These are phyloP conservation scores for Tetranychus truncatus DNA, from an alignment of 2,888 invertebrate genomes.

Conservation along the genomic window DNA sequence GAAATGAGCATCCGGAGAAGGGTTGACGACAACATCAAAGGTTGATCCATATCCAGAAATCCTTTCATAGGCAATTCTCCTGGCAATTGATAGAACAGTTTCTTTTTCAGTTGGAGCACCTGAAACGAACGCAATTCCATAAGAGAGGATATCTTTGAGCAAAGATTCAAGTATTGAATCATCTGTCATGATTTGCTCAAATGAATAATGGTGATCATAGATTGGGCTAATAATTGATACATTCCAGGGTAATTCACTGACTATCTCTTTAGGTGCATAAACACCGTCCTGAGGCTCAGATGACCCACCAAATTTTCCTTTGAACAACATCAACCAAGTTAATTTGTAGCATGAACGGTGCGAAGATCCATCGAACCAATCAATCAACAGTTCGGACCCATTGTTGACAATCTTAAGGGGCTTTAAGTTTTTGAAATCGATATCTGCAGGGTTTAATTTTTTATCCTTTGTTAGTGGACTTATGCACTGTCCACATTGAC, in stretches of 20 bases:
- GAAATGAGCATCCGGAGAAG: conserved; percentile 30
- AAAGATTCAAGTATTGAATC: background rate
- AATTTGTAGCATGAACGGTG: conserved; percentile 4
- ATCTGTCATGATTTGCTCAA: conserved; percentile 5
- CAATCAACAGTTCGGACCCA: background rate
- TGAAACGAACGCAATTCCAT: conserved; percentile 10
- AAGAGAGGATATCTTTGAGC: background rate
- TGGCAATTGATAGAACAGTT: conserved; percentile 3
- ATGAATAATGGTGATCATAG: background rate
- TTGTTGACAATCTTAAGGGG: background rate
- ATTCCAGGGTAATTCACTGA: background rate
- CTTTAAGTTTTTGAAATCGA: background rate
- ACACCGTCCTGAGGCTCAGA: conserved; percentile 10
- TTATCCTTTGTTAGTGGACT: conserved; percentile 24
- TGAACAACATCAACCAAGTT: conserved; percentile 4
- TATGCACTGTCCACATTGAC: conserved; percentile 21
- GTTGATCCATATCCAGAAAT: conserved; percentile 24
- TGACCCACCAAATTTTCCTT: background rate
- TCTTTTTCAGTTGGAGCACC: conserved; percentile 10
- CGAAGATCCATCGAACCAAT: background rate
- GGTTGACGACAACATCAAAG: conserved; percentile 31
- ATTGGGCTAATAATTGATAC: background rate
- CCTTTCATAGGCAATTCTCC: conserved; percentile 10
- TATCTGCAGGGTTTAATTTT: conserved; percentile 24
- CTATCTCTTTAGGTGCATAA: conserved; percentile 1